phyloP scores from a whole-genome alignment of 2,888 invertebrate species.

The Ctenicera cuprea region DNA sequence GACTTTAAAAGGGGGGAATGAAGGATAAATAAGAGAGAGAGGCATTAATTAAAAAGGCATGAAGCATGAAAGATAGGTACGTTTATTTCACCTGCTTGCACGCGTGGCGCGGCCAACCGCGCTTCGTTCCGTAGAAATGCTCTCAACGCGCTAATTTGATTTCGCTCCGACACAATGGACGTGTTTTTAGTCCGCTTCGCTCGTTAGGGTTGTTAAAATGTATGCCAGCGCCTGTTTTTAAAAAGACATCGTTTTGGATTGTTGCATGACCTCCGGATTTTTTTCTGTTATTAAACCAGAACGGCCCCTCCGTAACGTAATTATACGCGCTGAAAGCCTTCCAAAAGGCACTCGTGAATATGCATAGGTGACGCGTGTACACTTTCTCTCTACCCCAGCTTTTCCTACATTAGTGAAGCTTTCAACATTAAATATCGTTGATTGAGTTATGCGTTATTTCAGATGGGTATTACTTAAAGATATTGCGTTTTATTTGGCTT shows the following conservation, averaged over 20 bases:
- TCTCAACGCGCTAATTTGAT: conserved; percentile 59
- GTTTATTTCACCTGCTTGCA: conserved; percentile 46
- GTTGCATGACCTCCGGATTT: conserved; percentile 48
- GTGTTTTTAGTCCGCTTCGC: conserved; percentile 56
- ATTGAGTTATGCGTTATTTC: conserved; percentile 4
- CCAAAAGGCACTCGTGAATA: conserved; percentile 33
- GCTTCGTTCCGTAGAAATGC: conserved; percentile 45
- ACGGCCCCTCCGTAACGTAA: conserved; percentile 39
- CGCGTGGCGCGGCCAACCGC: conserved; percentile 34
- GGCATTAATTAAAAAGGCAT: conserved; percentile 47
- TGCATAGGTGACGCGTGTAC: conserved; percentile 12
- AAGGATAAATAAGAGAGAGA: conserved; percentile 36
- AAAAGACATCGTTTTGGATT: conserved; percentile 57
- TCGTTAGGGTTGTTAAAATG: conserved; percentile 60
- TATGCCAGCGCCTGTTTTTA: conserved; percentile 55
- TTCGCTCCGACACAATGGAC: conserved; percentile 59
- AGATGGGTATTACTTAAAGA: conserved; percentile 1
- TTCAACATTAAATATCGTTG: conserved; percentile 11
- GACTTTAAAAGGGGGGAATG: conserved; percentile 2
- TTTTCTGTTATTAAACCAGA: conserved; percentile 39
- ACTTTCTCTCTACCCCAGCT: conserved; percentile 1
- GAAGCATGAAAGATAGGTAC: conserved; percentile 45
- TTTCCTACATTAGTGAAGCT: conserved; percentile 21
- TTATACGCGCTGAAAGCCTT: conserved; percentile 37
- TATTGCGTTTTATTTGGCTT: conserved; percentile 11